Evolutionary conservation across 2,113 vertebrate genomes (phyloP).

Genomic region (Ailurus styani): DNA sequence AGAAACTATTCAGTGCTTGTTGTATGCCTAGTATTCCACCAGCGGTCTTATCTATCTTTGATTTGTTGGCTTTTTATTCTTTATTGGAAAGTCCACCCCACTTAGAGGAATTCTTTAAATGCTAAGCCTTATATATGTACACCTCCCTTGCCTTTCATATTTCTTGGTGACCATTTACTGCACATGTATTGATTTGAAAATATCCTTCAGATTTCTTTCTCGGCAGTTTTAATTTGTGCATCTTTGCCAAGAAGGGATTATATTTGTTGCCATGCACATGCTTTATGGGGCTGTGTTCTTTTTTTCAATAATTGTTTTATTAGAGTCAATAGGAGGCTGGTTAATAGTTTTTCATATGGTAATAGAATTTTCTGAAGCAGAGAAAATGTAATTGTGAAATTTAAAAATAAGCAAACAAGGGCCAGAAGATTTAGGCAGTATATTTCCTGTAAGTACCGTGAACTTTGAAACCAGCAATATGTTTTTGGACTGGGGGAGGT

Average conservation of each 20-base stretch:
- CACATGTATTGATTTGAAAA: constrained; percentile 52
- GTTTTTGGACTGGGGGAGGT: neutral
- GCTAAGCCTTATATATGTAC: constrained; percentile 14
- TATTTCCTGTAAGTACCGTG: constrained; percentile 10
- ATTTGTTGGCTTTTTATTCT: constrained; percentile 1
- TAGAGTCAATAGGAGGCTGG: constrained; percentile 54
- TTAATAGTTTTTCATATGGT: constrained; percentile 60
- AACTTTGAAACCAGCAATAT: constrained; percentile 11
- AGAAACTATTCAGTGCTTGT: neutral
- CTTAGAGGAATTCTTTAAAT: constrained; percentile 38
- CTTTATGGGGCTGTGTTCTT: constrained; percentile 40
- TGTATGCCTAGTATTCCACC: neutral
- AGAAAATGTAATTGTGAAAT: constrained; percentile 51
- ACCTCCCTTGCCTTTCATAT: constrained; percentile 9
- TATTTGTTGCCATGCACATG: constrained; percentile 49
- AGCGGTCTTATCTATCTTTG: neutral
- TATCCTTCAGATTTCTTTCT: constrained; percentile 27
- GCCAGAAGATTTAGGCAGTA: neutral
- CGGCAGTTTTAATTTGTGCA: constrained; percentile 34
- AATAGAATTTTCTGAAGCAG: constrained; percentile 66
- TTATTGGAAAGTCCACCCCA: constrained; percentile 9
- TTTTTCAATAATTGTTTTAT: constrained; percentile 68
- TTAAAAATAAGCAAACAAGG: constrained; percentile 60
- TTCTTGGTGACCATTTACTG: constrained; percentile 41
- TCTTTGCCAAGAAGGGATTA: constrained; percentile 38